Evolutionary conservation across 1,140 invertebrate species (phyloP).

Genomic region (Pseudobourletiella spinata): DNA sequence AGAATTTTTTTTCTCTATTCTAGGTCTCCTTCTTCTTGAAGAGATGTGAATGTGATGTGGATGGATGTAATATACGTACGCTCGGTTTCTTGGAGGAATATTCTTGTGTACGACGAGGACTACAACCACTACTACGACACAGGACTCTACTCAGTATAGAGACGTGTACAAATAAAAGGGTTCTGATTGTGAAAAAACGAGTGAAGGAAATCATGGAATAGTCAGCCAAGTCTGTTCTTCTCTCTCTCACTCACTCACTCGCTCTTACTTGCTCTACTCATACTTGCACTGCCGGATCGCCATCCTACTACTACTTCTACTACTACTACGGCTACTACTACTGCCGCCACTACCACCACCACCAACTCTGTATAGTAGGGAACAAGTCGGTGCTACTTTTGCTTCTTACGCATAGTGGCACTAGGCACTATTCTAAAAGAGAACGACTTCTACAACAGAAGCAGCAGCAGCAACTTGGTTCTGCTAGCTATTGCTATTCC

Average conservation of each 20-base stretch:
- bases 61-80: constrained; percentile 9
- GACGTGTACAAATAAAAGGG: too few species aligned
- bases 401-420: background rate
- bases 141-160: too few species aligned
- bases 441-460: too few species aligned
- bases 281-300: background rate
- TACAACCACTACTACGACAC: background rate
- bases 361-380: background rate
- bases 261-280: too few species aligned
- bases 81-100: too few species aligned
- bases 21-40: background rate
- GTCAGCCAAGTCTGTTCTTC: background rate
- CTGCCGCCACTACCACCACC: background rate
- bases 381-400: constrained; percentile 4
- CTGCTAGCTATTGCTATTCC: constrained; percentile 7
- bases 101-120: too few species aligned
- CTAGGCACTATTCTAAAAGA: too few species aligned
- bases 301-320: background rate
- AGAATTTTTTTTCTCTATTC: background rate
- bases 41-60: constrained; percentile 9
- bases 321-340: too few species aligned
- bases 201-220: constrained; percentile 6
- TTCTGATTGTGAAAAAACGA: constrained; percentile 5
- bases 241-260: background rate
- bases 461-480: background rate